Conservation (phyloP, 2,797 vertebrate genomes). For the Enteromius thamalakanensis region DNA sequence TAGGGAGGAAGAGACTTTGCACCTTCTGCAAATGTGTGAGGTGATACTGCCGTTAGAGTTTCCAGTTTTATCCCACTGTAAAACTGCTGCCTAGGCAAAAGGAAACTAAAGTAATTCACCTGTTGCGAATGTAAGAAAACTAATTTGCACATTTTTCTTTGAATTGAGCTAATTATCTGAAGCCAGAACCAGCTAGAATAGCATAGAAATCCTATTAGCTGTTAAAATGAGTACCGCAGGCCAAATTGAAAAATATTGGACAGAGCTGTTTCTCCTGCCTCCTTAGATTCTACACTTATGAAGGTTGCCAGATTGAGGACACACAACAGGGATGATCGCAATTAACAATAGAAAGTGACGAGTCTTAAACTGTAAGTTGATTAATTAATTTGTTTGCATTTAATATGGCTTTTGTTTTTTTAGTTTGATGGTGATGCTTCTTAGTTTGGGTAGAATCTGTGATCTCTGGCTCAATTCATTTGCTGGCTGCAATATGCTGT, state of each 20-base stretch:
- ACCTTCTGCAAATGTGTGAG: slow-evolving; percentile 34
- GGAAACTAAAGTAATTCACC: background rate
- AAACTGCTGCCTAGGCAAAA: slow-evolving; percentile 25
- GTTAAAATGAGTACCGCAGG: background rate
- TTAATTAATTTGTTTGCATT: background rate
- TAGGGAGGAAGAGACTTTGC: slow-evolving; percentile 10
- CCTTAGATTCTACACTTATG: background rate
- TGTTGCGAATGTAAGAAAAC: slow-evolving; percentile 7
- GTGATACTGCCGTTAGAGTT: slow-evolving; percentile 15
- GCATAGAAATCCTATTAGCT: no score
- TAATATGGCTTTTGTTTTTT: background rate
- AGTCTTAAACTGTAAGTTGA: background rate
- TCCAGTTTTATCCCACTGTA: slow-evolving; percentile 13
- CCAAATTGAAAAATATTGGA: background rate
- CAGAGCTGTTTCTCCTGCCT: background rate
- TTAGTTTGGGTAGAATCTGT: background rate
- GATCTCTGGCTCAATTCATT: background rate
- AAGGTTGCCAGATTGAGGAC: background rate
- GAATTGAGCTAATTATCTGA: no score
- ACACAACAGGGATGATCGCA: background rate
- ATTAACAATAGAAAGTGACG: background rate
- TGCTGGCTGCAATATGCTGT: background rate
- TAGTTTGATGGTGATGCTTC: background rate
- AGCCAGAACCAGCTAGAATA: no score
- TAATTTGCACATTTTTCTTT: background rate